Percentiles rank a stretch among this genome's conserved stretches.
Evolutionary conservation across 2,113 vertebrate species (phyloP).

Genomic region (Silurus meridionalis): DNA sequence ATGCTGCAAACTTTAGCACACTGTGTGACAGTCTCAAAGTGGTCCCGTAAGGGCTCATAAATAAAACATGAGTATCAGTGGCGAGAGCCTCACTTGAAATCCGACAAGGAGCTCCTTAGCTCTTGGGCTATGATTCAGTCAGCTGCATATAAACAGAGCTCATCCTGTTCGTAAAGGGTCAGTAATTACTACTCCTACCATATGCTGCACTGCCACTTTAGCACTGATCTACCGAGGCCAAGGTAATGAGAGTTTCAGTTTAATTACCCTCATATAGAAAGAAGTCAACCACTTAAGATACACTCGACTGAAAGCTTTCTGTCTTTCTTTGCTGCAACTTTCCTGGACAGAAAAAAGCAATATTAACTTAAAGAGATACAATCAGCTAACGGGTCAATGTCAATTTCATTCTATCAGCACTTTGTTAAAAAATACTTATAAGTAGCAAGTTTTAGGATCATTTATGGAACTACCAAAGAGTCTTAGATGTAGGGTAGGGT

Average conservation of each 20-base stretch:
- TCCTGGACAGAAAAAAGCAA: not conserved
- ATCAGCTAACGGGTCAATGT: not conserved
- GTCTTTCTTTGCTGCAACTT: not conserved
- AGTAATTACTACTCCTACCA: constrained; percentile 44
- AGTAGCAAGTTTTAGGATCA: not conserved
- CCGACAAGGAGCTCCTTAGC: constrained; percentile 35
- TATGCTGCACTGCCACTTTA: constrained; percentile 40
- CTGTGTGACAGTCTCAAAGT: constrained; percentile 56
- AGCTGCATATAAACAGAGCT: constrained; percentile 40
- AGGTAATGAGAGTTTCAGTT: constrained; percentile 35
- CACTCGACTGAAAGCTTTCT: not conserved
- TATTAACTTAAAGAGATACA: not conserved
- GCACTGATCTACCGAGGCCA: constrained; percentile 30
- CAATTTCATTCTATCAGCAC: not conserved
- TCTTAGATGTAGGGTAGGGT: not conserved
- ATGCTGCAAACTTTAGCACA: constrained; percentile 62
- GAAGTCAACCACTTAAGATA: constrained; percentile 32
- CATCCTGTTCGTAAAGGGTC: constrained; percentile 42
- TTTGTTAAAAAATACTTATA: not conserved
- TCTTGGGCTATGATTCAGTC: constrained; percentile 27
- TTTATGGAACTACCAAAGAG: not conserved
- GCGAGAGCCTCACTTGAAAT: constrained; percentile 43
- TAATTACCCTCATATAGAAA: constrained; percentile 40
- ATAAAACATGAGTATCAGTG: constrained; percentile 68
- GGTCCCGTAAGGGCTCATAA: constrained; percentile 66